Evolutionary conservation across 2,888 invertebrate species (phyloP).

Genomic region (Cosmopolites sordidus): DNA sequence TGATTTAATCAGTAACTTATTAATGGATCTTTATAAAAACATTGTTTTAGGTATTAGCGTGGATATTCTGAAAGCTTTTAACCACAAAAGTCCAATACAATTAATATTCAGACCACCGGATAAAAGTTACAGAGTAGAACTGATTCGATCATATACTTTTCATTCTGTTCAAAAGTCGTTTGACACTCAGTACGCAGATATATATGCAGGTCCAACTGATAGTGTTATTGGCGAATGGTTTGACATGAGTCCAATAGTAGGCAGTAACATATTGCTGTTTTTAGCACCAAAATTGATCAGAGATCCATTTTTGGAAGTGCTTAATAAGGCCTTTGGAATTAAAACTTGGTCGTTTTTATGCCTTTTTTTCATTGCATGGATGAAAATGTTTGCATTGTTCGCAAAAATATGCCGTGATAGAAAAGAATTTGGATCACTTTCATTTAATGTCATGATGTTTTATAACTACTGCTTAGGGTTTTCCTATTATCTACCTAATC

Average conservation of each 20-base stretch:
- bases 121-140: background rate
- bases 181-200: conserved; percentile 1
- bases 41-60: conserved; percentile 8
- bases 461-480: background rate
- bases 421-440: background rate
- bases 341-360: background rate
- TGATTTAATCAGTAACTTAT: too few relatives aligned
- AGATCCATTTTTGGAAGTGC: background rate
- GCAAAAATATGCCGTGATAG: background rate
- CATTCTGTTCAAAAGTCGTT: conserved; percentile 2
- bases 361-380: background rate
- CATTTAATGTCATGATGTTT: background rate
- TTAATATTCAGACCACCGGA: background rate
- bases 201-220: conserved; percentile 2
- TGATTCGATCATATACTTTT: background rate
- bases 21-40: too few relatives aligned
- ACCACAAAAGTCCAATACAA: conserved; percentile 4
- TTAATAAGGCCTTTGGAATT: background rate
- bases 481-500: conserved; percentile 3
- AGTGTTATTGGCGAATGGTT: background rate
- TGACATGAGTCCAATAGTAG: conserved; percentile 3
- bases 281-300: conserved; percentile 4
- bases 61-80: conserved; percentile 8
- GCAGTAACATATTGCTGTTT: conserved; percentile 2
- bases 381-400: background rate